Conservation (phyloP, 1,140 invertebrate species). For the Pseudomyrmex cubaensis region DNA sequence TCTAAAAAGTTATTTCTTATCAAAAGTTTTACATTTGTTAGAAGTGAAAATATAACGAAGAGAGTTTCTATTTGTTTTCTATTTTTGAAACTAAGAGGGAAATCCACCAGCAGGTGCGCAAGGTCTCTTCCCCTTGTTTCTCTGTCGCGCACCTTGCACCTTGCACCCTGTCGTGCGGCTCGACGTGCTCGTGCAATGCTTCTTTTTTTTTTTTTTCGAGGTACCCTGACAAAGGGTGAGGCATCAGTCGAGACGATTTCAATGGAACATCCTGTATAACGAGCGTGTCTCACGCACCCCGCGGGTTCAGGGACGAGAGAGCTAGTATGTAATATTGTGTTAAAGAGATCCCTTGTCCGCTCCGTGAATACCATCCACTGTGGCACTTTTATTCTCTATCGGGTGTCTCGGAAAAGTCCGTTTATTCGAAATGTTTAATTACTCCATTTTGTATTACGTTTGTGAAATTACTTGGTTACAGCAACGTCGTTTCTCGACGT, state of each 20-base stretch:
- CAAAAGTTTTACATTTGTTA: neutral
- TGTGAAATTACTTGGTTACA: conserved; percentile 25
- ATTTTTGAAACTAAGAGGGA: neutral
- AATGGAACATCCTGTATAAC: conserved; percentile 73
- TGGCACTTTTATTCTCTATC: conserved; percentile 69
- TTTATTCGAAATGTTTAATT: conserved; percentile 21
- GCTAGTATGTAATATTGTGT: conserved; percentile 73
- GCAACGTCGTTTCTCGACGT: too few species aligned
- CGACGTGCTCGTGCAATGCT: neutral
- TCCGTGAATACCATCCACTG: conserved; percentile 74
- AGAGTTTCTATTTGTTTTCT: too few species aligned
- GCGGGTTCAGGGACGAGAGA: conserved; percentile 75
- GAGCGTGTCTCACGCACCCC: conserved; percentile 70
- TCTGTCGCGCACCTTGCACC: conserved; percentile 24
- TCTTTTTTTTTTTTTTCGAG: conserved; percentile 39
- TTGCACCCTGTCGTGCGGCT: conserved; percentile 8
- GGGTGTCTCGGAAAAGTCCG: conserved; percentile 56
- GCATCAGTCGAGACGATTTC: conserved; percentile 63
- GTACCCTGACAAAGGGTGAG: conserved; percentile 56
- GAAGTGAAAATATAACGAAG: too few species aligned
- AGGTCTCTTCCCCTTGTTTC: neutral
- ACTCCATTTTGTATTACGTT: conserved; percentile 33
- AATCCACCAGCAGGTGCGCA: conserved; percentile 21
- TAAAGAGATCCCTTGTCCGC: conserved; percentile 77
- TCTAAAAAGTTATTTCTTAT: neutral